Percentiles rank a stretch among this genome's conserved stretches.
phyloP scores from a whole-genome alignment of 2,797 vertebrate genomes.

The Notoglanidium macrostoma region DNA sequence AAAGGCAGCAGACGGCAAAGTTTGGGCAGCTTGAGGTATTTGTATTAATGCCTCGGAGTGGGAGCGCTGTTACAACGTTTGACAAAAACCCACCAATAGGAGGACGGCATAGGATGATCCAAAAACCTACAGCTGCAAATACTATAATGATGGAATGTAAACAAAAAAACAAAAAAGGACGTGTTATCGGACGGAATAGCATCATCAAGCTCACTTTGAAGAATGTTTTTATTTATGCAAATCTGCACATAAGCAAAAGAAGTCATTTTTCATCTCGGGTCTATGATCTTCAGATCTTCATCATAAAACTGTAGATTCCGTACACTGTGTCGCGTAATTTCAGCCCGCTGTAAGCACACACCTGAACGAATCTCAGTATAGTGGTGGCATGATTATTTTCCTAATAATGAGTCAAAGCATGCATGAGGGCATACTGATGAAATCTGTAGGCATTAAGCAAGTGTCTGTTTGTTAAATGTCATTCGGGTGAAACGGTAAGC shows the following conservation, averaged over 20 bases:
- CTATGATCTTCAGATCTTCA: no score
- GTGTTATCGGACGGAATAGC: neutral
- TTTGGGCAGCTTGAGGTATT: neutral
- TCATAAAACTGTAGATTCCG: no score
- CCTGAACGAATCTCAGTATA: neutral
- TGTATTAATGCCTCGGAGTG: neutral
- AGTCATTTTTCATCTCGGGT: no score
- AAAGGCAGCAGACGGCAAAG: neutral
- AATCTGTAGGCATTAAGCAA: no score
- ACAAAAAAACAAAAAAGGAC: neutral
- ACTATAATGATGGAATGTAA: neutral
- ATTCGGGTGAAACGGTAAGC: neutral
- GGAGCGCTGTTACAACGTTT: neutral
- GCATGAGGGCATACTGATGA: neutral
- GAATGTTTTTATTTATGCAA: neutral
- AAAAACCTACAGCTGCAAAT: neutral
- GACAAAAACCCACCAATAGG: neutral
- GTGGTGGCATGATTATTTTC: neutral
- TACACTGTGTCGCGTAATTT: neutral
- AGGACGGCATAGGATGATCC: neutral
- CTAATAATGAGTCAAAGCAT: neutral
- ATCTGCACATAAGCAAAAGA: neutral
- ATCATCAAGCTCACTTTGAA: neutral
- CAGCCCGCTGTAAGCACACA: neutral
- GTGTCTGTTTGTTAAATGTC: neutral